Evolutionary conservation across 2,797 vertebrate species (phyloP), one percentile per base, ranked within the genome.

Genomic region (Harpagifer antarcticus): DNA sequence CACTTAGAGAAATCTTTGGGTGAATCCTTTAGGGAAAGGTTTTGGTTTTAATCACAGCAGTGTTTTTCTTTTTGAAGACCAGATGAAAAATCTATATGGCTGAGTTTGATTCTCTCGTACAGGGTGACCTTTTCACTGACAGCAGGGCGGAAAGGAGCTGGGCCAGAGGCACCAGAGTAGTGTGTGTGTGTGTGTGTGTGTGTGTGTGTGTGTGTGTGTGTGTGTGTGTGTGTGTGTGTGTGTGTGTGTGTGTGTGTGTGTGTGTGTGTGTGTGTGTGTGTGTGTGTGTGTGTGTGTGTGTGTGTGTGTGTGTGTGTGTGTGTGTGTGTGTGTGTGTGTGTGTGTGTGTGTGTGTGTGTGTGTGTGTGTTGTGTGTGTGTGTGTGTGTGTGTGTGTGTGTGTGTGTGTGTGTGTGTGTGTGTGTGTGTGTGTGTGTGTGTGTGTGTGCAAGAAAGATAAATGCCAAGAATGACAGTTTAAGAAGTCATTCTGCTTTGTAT

Each of bases 71-170:
- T 81, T 56, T 55, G 65, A 33, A 60, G 40, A 37, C 9, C 52
- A 57, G 20, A 58, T 71, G 33, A 76, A 64, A 37, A 45, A 65
- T 47, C 27, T 48, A 13, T 12, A 23, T 7, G 27, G 43, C 37
- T 42, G 43, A 7, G 42, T 42, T 70, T 55, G 72, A 54, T 58
- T 59, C 17, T 23, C 31, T 12, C 9, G 55, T 50, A 31, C 54
- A 47, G 57, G 14, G 31, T 76, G 57, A 72, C 81, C 64, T 84
- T 83, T 79, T 57, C 65, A 52, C 0, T 74, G 80, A 78, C 56
- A 47, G 73, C 43, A 67, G 43, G 58, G 43, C 27, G 9, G 23
- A 74, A 40, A 70, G 15, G 47, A 33, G 37, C 52, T 45, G 40
- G 58, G 44, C 19, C 27, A 56, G 20, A 66, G 27, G 56, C 17